Percentiles rank a stretch among this genome's conserved stretches.
Conservation (phyloP, 2,888 invertebrate genomes). For the Elegia similella region DNA sequence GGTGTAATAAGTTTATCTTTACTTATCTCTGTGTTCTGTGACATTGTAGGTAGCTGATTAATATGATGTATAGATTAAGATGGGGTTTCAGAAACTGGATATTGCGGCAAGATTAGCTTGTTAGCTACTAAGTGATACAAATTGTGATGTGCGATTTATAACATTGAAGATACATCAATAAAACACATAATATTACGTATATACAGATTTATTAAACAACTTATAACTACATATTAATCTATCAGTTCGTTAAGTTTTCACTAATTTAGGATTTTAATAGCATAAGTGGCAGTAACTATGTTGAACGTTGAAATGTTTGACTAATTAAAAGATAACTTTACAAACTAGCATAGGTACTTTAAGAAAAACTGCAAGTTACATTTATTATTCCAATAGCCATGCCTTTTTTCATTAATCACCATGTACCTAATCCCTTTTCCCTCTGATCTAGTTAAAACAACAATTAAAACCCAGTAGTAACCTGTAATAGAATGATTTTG, state of each 20-base stretch:
- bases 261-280: constrained; percentile 34
- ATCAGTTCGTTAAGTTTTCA: constrained; percentile 72
- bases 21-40: too few relatives aligned
- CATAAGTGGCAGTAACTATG: constrained; percentile 12
- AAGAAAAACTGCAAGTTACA: background rate
- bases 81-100: too few relatives aligned
- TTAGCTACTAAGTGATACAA: too few relatives aligned
- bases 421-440: background rate
- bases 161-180: too few relatives aligned
- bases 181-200: constrained; percentile 35
- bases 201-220: constrained; percentile 61
- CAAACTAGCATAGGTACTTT: too few relatives aligned
- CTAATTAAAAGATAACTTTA: background rate
- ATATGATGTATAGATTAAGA: too few relatives aligned
- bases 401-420: background rate
- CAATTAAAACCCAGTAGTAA: background rate
- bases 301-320: too few relatives aligned
- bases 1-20: too few relatives aligned
- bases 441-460: background rate
- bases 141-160: too few relatives aligned
- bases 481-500: background rate
- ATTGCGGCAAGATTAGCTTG: too few relatives aligned
- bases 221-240: constrained; percentile 68
- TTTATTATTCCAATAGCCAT: background rate
- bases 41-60: too few relatives aligned